Base-by-base conservation (phyloP, 2,797 vertebrate species). In the Sphaeramia orbicularis region DNA sequence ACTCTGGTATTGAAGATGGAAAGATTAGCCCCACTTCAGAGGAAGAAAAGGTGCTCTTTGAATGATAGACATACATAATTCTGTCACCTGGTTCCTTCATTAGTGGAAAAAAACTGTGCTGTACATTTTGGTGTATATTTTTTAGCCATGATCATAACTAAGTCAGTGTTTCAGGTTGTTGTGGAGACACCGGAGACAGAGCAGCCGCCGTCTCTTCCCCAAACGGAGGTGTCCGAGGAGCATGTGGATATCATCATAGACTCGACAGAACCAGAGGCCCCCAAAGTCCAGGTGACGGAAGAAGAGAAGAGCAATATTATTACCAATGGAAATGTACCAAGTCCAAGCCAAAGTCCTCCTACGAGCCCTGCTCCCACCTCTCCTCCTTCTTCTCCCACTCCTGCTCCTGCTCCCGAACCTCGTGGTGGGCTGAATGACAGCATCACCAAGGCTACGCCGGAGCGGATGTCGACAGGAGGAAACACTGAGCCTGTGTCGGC, bases 1-100 rank as follows among this genome's bases (percentile, higher is more conserved):
- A 93, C 56, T 91, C 89, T 0, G 94, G 92, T 32, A 93, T 86
- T 0, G 94, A 96, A 57, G 92, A 94, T 7, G 89, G 90, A 24
- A 93, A 94, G 0, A 92, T 48, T 0, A 76, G 68, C 0, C 93
- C 93, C 1, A 92, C 91, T 0, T 89, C 89, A 0, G 94, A 94
- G 36, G 95, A 95, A 36, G 92, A 94, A 8, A 94, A 94, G 81
- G 80, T 92, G 41, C 14, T 12, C 2, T 42, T 42, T 19, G 0
- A 32, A 32, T 32, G 7, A 9, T 8, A 32, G 30, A 32, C 7
- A 32, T 6, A 32, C 30, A 8, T 8, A 7, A 1, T 32, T 7
- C 30, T 32, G 30, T 32, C 6, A 32, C 30, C 6, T 32, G 30
- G 30, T 32, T 32, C 32, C 5, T 8, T 32, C 7, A 32, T 32